These are phyloP conservation scores for Acomys russatus DNA, from an alignment of 2,797 vertebrate genomes.

Conservation along the genomic window DNA sequence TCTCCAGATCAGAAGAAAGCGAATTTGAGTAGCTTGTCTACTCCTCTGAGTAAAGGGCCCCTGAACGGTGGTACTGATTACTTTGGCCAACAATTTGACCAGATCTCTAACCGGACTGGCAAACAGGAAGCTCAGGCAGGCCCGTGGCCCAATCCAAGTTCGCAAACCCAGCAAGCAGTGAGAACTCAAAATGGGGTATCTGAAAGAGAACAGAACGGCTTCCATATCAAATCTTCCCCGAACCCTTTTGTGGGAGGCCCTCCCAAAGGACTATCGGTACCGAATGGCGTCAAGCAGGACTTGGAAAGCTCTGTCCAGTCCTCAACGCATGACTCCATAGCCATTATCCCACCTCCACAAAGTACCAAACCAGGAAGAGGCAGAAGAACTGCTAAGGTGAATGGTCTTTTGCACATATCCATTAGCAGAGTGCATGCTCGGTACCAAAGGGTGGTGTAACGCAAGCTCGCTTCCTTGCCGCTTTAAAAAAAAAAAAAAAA, in stretches of 20 bases:
- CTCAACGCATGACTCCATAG: conserved; percentile 93
- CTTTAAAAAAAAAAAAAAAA: background rate
- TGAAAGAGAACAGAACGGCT: conserved; percentile 91
- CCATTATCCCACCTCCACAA: conserved; percentile 97
- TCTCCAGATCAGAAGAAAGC: conserved; percentile 88
- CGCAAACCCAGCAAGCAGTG: conserved; percentile 85
- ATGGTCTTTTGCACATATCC: conserved; percentile 84
- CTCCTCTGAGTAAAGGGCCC: conserved; percentile 87
- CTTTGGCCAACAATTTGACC: conserved; percentile 92
- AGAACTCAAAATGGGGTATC: conserved; percentile 89
- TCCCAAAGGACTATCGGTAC: conserved; percentile 87
- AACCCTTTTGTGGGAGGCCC: conserved; percentile 92
- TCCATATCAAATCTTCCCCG: conserved; percentile 85
- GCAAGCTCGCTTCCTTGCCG: conserved; percentile 73
- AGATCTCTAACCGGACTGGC: conserved; percentile 93
- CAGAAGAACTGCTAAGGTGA: conserved; percentile 97
- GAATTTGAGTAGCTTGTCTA: conserved; percentile 82
- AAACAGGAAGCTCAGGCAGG: conserved; percentile 91
- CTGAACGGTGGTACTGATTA: conserved; percentile 90
- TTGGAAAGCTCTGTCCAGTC: conserved; percentile 87
- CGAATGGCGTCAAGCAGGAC: conserved; percentile 90
- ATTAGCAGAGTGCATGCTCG: conserved; percentile 84
- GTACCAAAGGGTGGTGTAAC: conserved; percentile 82
- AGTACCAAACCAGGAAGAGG: conserved; percentile 95
- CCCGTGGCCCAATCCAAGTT: conserved; percentile 93